Percentiles rank a stretch among this genome's conserved stretches.
Evolutionary conservation across 2,797 vertebrate genomes (phyloP).

Genomic region (Thamnophis elegans): DNA sequence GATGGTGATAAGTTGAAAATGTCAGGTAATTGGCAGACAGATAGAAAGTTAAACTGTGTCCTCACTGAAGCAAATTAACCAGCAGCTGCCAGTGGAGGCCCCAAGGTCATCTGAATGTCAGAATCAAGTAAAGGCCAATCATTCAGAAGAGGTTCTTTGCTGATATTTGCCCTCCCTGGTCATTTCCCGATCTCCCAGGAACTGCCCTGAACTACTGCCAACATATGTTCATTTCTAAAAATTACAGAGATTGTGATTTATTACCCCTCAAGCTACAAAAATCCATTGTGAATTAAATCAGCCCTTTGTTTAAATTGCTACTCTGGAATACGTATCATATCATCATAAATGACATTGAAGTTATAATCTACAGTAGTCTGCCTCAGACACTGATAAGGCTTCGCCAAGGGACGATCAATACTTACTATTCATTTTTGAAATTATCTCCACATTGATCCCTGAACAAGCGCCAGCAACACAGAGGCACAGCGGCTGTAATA

Average conservation of each 20-base stretch:
- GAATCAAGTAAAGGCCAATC: conserved; percentile 89
- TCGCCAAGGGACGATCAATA: conserved; percentile 92
- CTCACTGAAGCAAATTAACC: conserved; percentile 85
- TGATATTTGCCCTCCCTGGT: conserved; percentile 81
- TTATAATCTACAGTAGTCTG: conserved; percentile 93
- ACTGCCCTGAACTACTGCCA: conserved; percentile 83
- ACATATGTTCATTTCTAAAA: conserved; percentile 86
- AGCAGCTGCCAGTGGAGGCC: conserved; percentile 81
- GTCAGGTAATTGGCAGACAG: conserved; percentile 85
- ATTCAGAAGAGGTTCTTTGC: conserved; percentile 86
- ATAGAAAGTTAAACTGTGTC: conserved; percentile 86
- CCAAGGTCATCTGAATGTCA: conserved; percentile 94
- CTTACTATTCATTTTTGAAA: conserved; percentile 99
- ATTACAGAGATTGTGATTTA: conserved; percentile 98
- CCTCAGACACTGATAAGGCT: conserved; percentile 89
- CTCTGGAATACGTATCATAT: conserved; percentile 84
- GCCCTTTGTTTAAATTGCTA: conserved; percentile 88
- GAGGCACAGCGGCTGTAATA: conserved; percentile 91
- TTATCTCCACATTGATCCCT: conserved; percentile 99
- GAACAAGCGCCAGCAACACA: conserved; percentile 88
- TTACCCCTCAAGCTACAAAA: conserved; percentile 90
- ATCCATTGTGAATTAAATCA: conserved; percentile 98
- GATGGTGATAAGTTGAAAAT: conserved; percentile 84
- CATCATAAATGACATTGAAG: conserved; percentile 96
- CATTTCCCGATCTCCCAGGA: conserved; percentile 78